Evolutionary conservation across 1,140 invertebrate genomes (phyloP), one percentile per base, ranked within the genome.

Genomic region (Neoseiulus cucumeris): DNA sequence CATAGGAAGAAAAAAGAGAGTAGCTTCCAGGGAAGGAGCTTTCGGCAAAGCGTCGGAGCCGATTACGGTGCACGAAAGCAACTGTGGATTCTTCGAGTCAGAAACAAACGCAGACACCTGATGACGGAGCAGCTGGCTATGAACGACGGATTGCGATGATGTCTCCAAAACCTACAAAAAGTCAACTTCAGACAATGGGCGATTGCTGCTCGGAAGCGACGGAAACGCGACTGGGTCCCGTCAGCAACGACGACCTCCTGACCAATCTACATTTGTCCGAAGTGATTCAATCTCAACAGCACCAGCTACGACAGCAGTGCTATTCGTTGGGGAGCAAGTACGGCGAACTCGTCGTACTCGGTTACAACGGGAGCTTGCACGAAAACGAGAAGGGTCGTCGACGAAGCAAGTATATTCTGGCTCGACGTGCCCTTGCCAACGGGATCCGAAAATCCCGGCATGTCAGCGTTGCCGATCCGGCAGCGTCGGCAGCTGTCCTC

Each of bases 361-460:
- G 89, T 87, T 92, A 80, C 78, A 96, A 97, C 84, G 92, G 92
- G 65, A 89, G 85, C 74, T 79, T 96, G 69, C 88, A 90, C 65
- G 85, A 87, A 72, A 91, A 89, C 39, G 91, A 95, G 77, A 85
- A 89, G 70, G 91, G 91, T 14, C 80, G 93, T 64, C 82, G 88
- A 72, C 83, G 87, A 73, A 94, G 89, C 77, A 95, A 96, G 80
- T 96, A 95, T 79, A 83, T 91, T 66, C 78, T 97, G 28, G 86
- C 85, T 75, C 85, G 90, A 76, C 81, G 91, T 71, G 80, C 82
- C 65, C 79, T 82, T 68, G 80, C 91, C 39, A 97, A 94, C 77
- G 92, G 93, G 41, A 91, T 98, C 25, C 91, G 91, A 73, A 84
- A 89, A 70, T 91, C 87, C 47, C 89, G 88, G 75, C 91, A 95